A percentile compares a stretch with the other conserved stretches of the same genome.
Evolutionary conservation across 2,113 vertebrate genomes (phyloP).

Genomic region (Furnarius figulus): DNA sequence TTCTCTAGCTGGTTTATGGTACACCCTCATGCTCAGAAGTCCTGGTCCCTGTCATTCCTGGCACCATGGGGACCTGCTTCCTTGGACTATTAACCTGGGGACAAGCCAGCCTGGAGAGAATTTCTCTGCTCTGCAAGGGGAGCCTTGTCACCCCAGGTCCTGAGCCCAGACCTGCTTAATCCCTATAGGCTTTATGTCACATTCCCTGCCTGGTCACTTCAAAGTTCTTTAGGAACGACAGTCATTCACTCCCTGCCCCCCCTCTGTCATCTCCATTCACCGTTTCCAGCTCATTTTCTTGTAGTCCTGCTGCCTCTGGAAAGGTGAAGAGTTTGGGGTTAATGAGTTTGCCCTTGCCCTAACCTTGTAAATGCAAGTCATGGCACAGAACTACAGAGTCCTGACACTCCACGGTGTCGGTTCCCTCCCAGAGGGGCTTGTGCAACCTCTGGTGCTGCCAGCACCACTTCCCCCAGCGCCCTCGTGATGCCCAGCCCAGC

Average conservation of each 20-base stretch:
- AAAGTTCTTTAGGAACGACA: neutral
- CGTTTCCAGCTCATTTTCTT: neutral
- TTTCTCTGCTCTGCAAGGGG: neutral
- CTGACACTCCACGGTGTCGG: accelerated
- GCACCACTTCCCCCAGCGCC: neutral
- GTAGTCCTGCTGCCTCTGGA: neutral
- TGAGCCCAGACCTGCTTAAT: neutral
- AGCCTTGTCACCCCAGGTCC: neutral
- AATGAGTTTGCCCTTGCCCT: neutral
- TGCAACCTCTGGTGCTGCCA: neutral
- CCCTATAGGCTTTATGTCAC: neutral
- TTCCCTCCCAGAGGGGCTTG: neutral
- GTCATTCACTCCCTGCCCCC: neutral
- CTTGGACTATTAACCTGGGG: neutral
- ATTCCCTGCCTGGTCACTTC: neutral
- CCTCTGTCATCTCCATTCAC: neutral
- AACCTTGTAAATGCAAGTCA: neutral
- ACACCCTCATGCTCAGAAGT: neutral
- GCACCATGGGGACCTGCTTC: neutral
- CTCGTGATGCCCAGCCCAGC: neutral
- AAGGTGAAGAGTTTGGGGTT: neutral
- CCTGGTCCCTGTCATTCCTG: neutral
- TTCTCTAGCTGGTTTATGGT: neutral
- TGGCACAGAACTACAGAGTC: accelerated
- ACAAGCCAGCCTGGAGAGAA: neutral